A percentile compares a stretch with the other conserved stretches of the same genome.
Evolutionary conservation across 2,797 vertebrate species (phyloP).

Genomic region (Phataginus tetradactyla): DNA sequence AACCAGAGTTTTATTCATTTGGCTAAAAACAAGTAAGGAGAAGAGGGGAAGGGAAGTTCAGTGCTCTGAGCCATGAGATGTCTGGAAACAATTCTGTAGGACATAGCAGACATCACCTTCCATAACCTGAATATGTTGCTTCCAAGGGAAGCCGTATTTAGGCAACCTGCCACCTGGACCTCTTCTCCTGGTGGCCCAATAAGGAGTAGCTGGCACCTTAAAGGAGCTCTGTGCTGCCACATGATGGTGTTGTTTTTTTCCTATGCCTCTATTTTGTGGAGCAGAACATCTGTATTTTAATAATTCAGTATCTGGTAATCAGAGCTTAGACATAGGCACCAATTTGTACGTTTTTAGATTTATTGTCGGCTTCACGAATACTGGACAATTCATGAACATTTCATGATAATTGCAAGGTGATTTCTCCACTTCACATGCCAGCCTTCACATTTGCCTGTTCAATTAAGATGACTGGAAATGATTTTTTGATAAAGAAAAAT

Average conservation of each 20-base stretch:
- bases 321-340: neutral
- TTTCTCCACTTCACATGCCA: neutral
- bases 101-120: fast-evolving
- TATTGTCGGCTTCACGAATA: neutral
- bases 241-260: neutral
- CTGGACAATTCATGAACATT: neutral
- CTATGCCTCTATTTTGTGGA: fast-evolving
- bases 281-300: neutral
- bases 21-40: neutral
- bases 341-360: neutral
- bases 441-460: neutral
- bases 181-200: neutral
- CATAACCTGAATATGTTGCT: fast-evolving
- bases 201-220: fast-evolving
- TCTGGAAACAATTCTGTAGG: neutral
- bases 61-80: neutral
- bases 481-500: slow-evolving; percentile 46
- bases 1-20: neutral
- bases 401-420: neutral
- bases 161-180: neutral
- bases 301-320: neutral
- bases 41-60: neutral
- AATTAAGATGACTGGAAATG: slow-evolving; percentile 38
- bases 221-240: too few species aligned
- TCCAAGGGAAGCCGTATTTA: neutral